Base-by-base conservation (phyloP, 2,888 invertebrate species). In the Autographa pulchrina region DNA sequence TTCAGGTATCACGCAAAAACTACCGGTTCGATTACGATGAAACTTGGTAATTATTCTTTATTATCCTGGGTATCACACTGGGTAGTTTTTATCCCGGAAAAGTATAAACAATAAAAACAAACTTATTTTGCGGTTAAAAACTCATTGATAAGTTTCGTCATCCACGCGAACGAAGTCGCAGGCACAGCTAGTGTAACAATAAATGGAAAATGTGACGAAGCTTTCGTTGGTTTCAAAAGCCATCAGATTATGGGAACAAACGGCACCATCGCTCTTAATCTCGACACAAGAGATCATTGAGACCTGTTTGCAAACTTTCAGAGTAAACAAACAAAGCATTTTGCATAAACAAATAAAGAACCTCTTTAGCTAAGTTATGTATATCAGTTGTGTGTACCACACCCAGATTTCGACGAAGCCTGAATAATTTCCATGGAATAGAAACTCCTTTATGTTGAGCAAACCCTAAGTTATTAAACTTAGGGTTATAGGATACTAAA, bases 211-310 rank as follows among this genome's bases (percentile, higher is more conserved):
- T 77, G 25, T 54, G 41, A 61, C 62, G 67, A 75, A 77, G 32
- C 73, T 77, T 75, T 82, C 83, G 70, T 72, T 43, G 31, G 70
- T 73, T 71, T 75, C 70, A 74, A 71, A 72, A 74, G 20, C 16
- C 58, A 83, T 67, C 68, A 69, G 77, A 75, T 82, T 72, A 65
- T 48, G 63, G 66, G 64, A 68, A 60, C 38, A 18, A 41, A 67
- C 32, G 52, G 25, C 18, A 70, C 54, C 61, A 79, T 65, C 54
- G 62, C 56, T 70, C 61, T 68, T 69, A 32, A 75, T 81, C 71
- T 78, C 70, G 54, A 77, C 32, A 70, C 54, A 62, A 62, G 41
- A 59, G 25, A 43, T 52, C 31, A 61, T 70, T 61, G 14, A 60
- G 61, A 72, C 67, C 54, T 31, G 77, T 70, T 75, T 77, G 48